These are phyloP conservation scores for Drosophila atripex DNA, from an alignment of 2,888 invertebrate species.

Conservation along the genomic window DNA sequence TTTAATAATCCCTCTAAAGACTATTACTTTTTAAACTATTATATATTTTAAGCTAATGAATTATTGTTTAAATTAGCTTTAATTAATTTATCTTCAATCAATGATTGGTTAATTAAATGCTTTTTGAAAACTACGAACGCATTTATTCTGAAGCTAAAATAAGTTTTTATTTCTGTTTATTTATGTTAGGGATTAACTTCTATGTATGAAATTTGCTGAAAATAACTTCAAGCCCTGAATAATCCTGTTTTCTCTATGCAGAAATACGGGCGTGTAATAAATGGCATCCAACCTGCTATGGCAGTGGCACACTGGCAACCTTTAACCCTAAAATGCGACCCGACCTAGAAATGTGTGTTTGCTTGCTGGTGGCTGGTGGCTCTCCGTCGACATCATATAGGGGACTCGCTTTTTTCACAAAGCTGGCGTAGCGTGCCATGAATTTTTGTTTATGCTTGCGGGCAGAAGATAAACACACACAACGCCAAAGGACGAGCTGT, in stretches of 20 bases:
- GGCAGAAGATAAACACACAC: conserved; percentile 58
- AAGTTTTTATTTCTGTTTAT: background rate
- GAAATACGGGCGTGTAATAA: conserved; percentile 12
- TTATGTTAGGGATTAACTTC: background rate
- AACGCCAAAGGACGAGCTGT: conserved; percentile 17
- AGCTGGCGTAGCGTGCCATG: conserved; percentile 73
- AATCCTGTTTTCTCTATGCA: conserved; percentile 16
- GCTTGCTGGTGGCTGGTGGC: conserved; percentile 12
- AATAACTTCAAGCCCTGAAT: background rate
- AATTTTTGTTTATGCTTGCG: conserved; percentile 63
- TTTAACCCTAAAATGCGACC: conserved; percentile 57
- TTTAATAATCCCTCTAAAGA: too few relatives aligned
- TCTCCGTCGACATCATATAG: conserved; percentile 16
- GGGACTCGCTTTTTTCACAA: conserved; percentile 50
- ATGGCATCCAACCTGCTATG: conserved; percentile 44
- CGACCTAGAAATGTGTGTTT: conserved; percentile 70
- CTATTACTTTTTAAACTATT: too few relatives aligned
- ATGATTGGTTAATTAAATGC: too few relatives aligned
- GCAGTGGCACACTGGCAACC: conserved; percentile 47
- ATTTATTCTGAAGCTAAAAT: background rate
- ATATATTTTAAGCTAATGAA: too few relatives aligned
- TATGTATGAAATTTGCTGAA: background rate
- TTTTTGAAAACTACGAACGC: too few relatives aligned
- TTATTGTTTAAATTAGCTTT: too few relatives aligned
- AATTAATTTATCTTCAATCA: too few relatives aligned